Evolutionary conservation across 2,888 invertebrate species (phyloP), one percentile per base, ranked within the genome.

Genomic region (Lepidonotus clava): DNA sequence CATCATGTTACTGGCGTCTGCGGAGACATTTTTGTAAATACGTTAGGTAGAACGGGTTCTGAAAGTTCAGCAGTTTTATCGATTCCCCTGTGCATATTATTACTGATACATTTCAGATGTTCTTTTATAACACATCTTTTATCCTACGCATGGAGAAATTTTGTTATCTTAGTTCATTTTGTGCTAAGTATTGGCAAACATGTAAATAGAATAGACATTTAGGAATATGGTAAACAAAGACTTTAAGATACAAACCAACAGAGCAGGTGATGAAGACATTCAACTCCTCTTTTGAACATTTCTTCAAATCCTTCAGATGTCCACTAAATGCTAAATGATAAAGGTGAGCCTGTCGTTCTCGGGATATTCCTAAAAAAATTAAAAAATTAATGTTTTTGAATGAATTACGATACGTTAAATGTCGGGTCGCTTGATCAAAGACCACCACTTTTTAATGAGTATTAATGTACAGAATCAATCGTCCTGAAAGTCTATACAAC

Each of bases 261-360:
- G 6, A 32, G 51, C 34, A 80, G 8, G 24, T n/a, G 1, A 80
- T 80, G 28, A 80, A 46, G 28, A 46, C 18, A 80, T 80, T 80
- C 28, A 46, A 32, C 34, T 80, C 80, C 24, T 80, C 80, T 34
- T 80, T 51, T 28, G 46, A 46, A 41, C 51, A 41, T 41, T 46
- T 46, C 28, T 41, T 41, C 5, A 80, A 18, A 5, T 41, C 80
- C 28, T 46, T 18, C n/a, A n/a, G n/a, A 28, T n/a, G 11, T n/a
- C 80, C 80, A 18, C 5, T 8, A 32, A 80, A 46, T 0, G 80
- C 80, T 28, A 80, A 8, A 24, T 80, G 14, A 32, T 46, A 41
- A 5, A 80, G 80, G 2, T 80, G 32, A 0, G 51, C 41, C 28
- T 46, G 80, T 21, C 80, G 40, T 11, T 46, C 80, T 4, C 46